Evolutionary conservation across 2,888 invertebrate species (phyloP), one percentile per base, ranked within the genome.

Genomic region (Dusona sp.): DNA sequence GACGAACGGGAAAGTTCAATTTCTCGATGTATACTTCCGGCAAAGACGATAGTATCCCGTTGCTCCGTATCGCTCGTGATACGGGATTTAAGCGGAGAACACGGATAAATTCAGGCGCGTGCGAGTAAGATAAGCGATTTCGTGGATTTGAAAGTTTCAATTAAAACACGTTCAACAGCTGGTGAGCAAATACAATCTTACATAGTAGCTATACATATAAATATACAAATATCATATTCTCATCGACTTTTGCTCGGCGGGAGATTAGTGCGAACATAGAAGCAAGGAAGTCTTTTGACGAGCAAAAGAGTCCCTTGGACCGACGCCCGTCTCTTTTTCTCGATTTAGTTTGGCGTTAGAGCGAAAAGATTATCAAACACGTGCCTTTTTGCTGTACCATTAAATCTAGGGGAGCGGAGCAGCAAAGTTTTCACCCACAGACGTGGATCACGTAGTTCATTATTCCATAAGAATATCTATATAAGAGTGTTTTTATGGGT

Each of bases 381-480:
- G 79, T 80, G 86, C 68, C 65, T 61, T 75, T 77, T 78, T 79
- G 75, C 75, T 45, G 70, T 25, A 7, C 38, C 25, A 36, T 6
- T 19, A 45, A 45, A 70, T 51, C 70, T 70, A 54, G 48, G 70
- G 51, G 77, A 86, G 25, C 57, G 54, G 19, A 79, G 42, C 64
- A 79, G 68, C 68, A 38, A 79, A 81, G 75, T 88, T 92, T 92
- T 92, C 91, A 90, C 92, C 83, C 87, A 72, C 54, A 42, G 88
- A 88, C 91, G 91, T 92, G 89, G 90, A 92, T 93, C 92, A 93
- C 93, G 92, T 93, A 91, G 91, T 92, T 90, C 92, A 92, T 92
- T 92, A 91, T 89, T 88, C 80, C 85, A 72, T 75, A 61, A 61
- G 68, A 19, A 38, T 33, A 74, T 19, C 51, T 54, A 73, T 73